Evolutionary conservation across 2,888 invertebrate genomes (phyloP).

Genomic region (Disparrhopalites patrizii): DNA sequence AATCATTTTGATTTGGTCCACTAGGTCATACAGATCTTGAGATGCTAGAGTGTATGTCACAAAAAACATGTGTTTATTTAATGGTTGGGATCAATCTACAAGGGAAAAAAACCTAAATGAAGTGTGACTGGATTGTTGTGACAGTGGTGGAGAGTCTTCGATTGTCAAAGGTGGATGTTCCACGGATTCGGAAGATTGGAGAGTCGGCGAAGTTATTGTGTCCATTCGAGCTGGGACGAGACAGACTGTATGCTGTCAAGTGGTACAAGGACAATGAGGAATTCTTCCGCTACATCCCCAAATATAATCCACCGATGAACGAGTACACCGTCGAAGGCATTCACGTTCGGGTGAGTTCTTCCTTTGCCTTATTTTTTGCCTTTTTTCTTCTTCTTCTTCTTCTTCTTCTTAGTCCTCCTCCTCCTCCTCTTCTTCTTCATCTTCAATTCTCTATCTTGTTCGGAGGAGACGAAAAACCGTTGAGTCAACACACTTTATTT

Average conservation of each 20-base stretch:
- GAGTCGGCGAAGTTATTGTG: slow-evolving; percentile 64
- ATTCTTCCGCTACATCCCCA: slow-evolving; percentile 74
- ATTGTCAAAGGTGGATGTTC: slow-evolving; percentile 61
- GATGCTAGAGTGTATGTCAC: too few species aligned
- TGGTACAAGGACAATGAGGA: slow-evolving; percentile 83
- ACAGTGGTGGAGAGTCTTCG: slow-evolving; percentile 18
- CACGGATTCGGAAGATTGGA: slow-evolving; percentile 63
- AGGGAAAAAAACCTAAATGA: too few species aligned
- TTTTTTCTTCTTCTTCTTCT: not conserved
- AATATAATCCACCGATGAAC: slow-evolving; percentile 63
- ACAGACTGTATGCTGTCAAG: slow-evolving; percentile 72
- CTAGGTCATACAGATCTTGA: too few species aligned
- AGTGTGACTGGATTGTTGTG: too few species aligned
- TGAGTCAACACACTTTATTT: too few species aligned
- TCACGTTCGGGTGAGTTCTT: slow-evolving; percentile 65
- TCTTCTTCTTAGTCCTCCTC: not conserved
- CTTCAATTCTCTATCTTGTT: too few species aligned
- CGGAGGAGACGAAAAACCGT: too few species aligned
- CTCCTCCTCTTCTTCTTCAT: not conserved
- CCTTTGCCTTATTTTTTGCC: not conserved
- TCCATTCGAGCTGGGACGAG: slow-evolving; percentile 63
- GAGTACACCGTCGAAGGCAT: slow-evolving; percentile 67
- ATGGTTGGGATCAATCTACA: too few species aligned
- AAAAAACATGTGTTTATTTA: too few species aligned
- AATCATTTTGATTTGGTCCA: too few species aligned